phyloP scores from a whole-genome alignment of 2,113 vertebrate species.

The Gymnocephalus cernua region DNA sequence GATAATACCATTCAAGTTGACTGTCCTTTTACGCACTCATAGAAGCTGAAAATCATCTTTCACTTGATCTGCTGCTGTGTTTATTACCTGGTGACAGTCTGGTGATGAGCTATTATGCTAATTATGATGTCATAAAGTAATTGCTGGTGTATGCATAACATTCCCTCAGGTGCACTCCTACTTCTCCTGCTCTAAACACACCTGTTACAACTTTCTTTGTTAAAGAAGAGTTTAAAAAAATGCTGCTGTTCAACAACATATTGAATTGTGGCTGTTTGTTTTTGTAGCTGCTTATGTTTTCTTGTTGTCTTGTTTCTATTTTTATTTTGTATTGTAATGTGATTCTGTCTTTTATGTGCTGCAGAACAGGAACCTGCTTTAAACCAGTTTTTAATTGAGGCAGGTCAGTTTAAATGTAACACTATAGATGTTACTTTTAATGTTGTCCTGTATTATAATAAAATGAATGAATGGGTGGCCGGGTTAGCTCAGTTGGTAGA shows the following conservation, averaged over 20 bases:
- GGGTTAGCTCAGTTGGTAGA: no score
- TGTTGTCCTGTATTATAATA: no score
- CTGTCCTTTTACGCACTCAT: background rate
- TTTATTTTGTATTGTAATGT: no score
- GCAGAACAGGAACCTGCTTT: no score
- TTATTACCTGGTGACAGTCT: slow-evolving; percentile 37
- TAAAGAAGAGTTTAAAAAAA: slow-evolving; percentile 9
- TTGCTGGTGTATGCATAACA: background rate
- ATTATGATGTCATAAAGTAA: slow-evolving; percentile 6
- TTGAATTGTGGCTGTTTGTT: background rate
- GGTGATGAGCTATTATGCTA: slow-evolving; percentile 32
- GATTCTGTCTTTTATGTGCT: no score
- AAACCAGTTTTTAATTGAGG: no score
- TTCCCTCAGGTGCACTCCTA: background rate
- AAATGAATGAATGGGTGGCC: no score
- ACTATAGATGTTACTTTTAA: no score
- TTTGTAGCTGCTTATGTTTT: no score
- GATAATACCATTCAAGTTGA: background rate
- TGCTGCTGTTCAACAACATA: background rate
- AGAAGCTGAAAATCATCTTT: slow-evolving; percentile 12
- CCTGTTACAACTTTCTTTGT: background rate
- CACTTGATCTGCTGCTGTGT: slow-evolving; percentile 10
- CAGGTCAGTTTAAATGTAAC: no score
- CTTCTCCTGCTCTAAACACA: slow-evolving; percentile 20
- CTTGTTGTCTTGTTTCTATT: no score